A percentile compares a stretch with the other conserved stretches of the same genome.
phyloP scores from a whole-genome alignment of 2,888 invertebrate species.

The Microplitis deprimator region DNA sequence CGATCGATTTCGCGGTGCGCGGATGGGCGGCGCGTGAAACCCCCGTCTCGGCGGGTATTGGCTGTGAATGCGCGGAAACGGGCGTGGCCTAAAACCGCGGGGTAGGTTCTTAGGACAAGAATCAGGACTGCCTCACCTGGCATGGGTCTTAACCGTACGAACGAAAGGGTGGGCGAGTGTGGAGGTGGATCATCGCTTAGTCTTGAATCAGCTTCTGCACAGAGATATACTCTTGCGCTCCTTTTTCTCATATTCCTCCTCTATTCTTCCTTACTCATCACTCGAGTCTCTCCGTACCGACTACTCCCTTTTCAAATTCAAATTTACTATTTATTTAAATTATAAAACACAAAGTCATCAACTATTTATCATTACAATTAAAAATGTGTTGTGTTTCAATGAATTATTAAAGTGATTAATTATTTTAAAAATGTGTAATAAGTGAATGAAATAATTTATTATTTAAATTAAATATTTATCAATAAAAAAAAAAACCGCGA shows the following conservation, averaged over 20 bases:
- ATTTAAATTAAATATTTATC: no score
- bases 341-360: no score
- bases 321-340: no score
- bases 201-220: conserved; percentile 63
- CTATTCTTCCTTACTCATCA: conserved; percentile 46
- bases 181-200: conserved; percentile 62
- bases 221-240: conserved; percentile 56
- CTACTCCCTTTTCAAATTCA: no score
- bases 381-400: no score
- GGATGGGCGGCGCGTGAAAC: conserved; percentile 40
- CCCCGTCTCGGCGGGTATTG: conserved; percentile 23
- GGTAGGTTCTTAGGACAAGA: not conserved
- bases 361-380: no score
- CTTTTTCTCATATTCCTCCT: conserved; percentile 54
- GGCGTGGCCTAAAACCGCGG: conserved; percentile 20
- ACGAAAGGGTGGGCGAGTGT: conserved; percentile 50
- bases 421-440: no score
- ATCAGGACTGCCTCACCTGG: conserved; percentile 30
- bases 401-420: no score
- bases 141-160: not conserved
- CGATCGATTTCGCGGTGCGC: conserved; percentile 30
- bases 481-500: not conserved
- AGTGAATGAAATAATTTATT: no score
- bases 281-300: not conserved
- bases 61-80: conserved; percentile 11